phyloP scores from a whole-genome alignment of 2,113 vertebrate genomes.

The Perognathus longimembris region DNA sequence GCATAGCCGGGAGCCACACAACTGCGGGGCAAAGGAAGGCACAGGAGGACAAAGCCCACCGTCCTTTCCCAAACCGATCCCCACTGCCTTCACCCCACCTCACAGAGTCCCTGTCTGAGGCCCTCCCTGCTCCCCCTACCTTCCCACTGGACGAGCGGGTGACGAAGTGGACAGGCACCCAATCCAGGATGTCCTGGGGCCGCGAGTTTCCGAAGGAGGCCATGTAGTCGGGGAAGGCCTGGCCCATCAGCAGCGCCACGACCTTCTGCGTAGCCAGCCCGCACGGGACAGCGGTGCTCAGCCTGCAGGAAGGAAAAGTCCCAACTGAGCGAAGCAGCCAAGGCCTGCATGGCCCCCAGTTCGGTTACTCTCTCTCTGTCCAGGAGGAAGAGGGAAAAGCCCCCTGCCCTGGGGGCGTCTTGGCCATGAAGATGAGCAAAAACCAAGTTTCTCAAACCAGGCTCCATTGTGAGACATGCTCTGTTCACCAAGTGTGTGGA shows the following conservation, averaged over 20 bases:
- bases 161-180: slow-evolving; percentile 88
- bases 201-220: slow-evolving; percentile 94
- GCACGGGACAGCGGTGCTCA: slow-evolving; percentile 84
- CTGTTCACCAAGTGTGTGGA: not conserved
- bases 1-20: not conserved
- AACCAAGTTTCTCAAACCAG: not conserved
- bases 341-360: not conserved
- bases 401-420: not conserved
- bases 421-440: not conserved
- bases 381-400: not conserved
- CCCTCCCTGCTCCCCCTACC: slow-evolving; percentile 66
- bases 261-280: slow-evolving; percentile 85
- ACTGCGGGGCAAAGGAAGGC: not conserved
- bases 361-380: not conserved
- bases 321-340: not conserved
- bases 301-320: slow-evolving; percentile 72
- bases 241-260: slow-evolving; percentile 89
- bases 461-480: not conserved
- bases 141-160: slow-evolving; percentile 42
- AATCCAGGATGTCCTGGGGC: slow-evolving; percentile 89
- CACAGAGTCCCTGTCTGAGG: not conserved
- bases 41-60: not conserved
- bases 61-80: not conserved
- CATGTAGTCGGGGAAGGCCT: slow-evolving; percentile 89
- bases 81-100: not conserved